Conservation (phyloP, 92 coral and sea anemone species). For the Zoanthus sociatus region DNA sequence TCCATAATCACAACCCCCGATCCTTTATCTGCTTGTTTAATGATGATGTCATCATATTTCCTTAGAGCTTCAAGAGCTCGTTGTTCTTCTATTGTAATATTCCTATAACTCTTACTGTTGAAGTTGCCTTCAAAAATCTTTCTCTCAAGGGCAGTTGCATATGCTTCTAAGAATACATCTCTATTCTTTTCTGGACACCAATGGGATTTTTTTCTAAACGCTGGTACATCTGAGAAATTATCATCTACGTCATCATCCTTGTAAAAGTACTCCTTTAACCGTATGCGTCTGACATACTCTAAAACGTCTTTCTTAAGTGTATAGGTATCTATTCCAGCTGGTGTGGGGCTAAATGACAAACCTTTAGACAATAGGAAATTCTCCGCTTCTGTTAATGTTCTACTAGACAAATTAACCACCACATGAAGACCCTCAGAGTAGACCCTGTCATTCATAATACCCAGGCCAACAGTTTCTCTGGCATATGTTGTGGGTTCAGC, state of each 20-base stretch:
- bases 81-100: slow-evolving; percentile 40
- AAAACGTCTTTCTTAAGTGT: slow-evolving; percentile 26
- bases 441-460: not conserved
- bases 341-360: slow-evolving; percentile 33
- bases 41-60: slow-evolving; percentile 41
- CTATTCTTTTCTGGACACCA: slow-evolving; percentile 51
- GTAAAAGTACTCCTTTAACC: slow-evolving; percentile 44
- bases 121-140: not conserved
- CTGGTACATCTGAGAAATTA: slow-evolving; percentile 43
- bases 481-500: not conserved
- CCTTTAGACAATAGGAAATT: slow-evolving; percentile 10
- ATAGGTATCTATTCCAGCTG: slow-evolving; percentile 25
- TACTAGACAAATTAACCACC: not conserved
- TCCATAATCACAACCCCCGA: slow-evolving; percentile 55
- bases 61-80: slow-evolving; percentile 39
- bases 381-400: not conserved
- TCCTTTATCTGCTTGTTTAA: slow-evolving; percentile 62
- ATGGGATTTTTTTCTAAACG: slow-evolving; percentile 39
- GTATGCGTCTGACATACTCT: slow-evolving; percentile 42
- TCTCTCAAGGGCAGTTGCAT: not conserved
- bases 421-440: not conserved
- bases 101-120: slow-evolving; percentile 18
- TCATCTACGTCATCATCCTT: slow-evolving; percentile 25
- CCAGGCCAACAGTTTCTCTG: slow-evolving; percentile 25
- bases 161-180: slow-evolving; percentile 24